A percentile compares a stretch with the other conserved stretches of the same genome.
These are phyloP conservation scores for Sebastiscus tertius DNA, from an alignment of 2,797 vertebrate genomes.

Conservation along the genomic window DNA sequence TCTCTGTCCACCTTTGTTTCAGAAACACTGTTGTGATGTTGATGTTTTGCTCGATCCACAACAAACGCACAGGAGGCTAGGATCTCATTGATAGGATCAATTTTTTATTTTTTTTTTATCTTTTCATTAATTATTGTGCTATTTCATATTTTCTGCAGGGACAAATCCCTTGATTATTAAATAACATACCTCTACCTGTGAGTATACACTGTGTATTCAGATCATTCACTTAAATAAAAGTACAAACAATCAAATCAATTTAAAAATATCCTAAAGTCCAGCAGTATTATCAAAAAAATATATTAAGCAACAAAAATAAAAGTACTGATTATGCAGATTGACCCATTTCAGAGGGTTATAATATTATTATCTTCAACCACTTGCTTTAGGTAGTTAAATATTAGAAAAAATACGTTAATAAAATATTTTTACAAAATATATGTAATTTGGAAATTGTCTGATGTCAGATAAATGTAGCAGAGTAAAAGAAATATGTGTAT, in stretches of 20 bases:
- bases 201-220: not conserved
- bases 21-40: slow-evolving; percentile 61
- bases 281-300: not conserved
- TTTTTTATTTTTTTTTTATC: not conserved
- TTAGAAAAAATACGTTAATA: not conserved
- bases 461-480: not conserved
- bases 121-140: not conserved
- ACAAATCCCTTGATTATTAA: not conserved
- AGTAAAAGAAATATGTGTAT: not conserved
- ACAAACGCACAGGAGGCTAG: slow-evolving; percentile 10
- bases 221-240: not conserved
- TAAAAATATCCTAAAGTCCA: not conserved
- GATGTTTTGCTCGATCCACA: slow-evolving; percentile 57
- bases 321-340: not conserved
- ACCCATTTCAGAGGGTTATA: not conserved
- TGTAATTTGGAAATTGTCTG: not conserved
- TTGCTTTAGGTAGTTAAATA: not conserved
- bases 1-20: slow-evolving; percentile 75
- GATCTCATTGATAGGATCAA: not conserved
- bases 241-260: not conserved
- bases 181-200: not conserved
- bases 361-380: too few species aligned
- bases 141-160: not conserved
- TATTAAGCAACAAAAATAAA: not conserved
- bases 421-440: not conserved